Evolutionary conservation across 2,113 vertebrate species (phyloP).

Genomic region (Sturnira hondurensis): DNA sequence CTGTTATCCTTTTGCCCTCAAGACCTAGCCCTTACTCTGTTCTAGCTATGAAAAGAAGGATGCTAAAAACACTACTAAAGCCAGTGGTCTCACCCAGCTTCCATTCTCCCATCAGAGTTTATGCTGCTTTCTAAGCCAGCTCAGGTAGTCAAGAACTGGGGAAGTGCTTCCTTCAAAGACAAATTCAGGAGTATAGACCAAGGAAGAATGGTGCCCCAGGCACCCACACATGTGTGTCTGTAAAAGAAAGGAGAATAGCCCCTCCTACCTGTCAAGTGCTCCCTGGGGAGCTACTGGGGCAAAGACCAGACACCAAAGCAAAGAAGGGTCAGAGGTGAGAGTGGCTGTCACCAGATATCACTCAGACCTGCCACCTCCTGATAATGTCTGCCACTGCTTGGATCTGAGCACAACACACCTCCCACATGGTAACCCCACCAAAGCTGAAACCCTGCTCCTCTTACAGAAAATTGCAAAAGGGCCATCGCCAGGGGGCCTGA

Average conservation of each 20-base stretch:
- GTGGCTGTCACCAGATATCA: not conserved
- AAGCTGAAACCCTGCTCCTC: not conserved
- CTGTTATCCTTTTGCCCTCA: not conserved
- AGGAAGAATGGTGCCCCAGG: not conserved
- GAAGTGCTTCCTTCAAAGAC: not conserved
- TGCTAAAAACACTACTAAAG: not conserved
- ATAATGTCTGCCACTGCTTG: no score
- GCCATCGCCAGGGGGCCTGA: fast-evolving
- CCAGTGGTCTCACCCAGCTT: not conserved
- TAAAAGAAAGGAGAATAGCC: not conserved
- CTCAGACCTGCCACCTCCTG: not conserved
- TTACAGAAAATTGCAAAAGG: not conserved
- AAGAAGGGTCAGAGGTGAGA: not conserved
- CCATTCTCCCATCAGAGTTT: not conserved
- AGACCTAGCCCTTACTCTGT: not conserved
- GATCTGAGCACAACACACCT: not conserved
- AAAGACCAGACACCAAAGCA: not conserved
- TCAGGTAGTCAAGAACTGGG: not conserved
- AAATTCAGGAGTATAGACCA: not conserved
- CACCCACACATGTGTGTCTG: not conserved
- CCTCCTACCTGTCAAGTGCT: not conserved
- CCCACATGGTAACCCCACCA: not conserved
- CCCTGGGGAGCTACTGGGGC: not conserved
- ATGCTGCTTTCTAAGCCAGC: not conserved
- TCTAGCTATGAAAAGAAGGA: not conserved